Evolutionary conservation across 2,797 vertebrate species (phyloP), one percentile per base, ranked within the genome.

Genomic region (Pterois miles): DNA sequence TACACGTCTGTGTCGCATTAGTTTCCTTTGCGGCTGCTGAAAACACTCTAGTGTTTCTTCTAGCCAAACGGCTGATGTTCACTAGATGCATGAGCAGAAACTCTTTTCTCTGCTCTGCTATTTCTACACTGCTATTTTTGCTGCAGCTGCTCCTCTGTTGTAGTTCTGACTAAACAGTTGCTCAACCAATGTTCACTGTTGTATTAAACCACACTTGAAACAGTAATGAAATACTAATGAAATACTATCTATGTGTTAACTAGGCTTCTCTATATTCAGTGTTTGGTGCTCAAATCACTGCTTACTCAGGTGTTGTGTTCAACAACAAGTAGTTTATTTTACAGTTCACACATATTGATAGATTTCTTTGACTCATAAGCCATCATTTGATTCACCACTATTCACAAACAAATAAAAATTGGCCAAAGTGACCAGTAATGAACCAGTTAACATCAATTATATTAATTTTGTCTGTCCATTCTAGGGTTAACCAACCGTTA

Each of bases 111-210:
- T 29, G 10, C 65, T 25, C 65, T 46, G 72, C 52, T 63, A 46
- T 70, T 70, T 63, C 29, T 34, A 34, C 25, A 50, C 66, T 34
- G n/a, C 58, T 77, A 48, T 56, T 69, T 70, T 64, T 71, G 38
- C 67, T 57, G 52, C 38, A 23, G 60, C 67, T 57, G 36, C 38
- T 77, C 18, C 38, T 65, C 40, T 70, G 18, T 57, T 67, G 43
- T 48, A 67, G 64, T 62, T 54, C 65, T 75, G 46, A 23, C 54
- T 18, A 18, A 75, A 33, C 18, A 66, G 40, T 11, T 27, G 23
- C 38, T 74, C 22, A 43, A 8, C 9, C 10, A 57, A 14, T n/a
- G 33, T 52, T 63, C 18, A 0, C 73, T 31, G 18, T 12, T 59
- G 54, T 29, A 5, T 59, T 11, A 66, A 50, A 38, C 8, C 18